A percentile compares a stretch with the other conserved stretches of the same genome.
phyloP scores from a whole-genome alignment of 2,888 invertebrate genomes.

The Euproctis similis region DNA sequence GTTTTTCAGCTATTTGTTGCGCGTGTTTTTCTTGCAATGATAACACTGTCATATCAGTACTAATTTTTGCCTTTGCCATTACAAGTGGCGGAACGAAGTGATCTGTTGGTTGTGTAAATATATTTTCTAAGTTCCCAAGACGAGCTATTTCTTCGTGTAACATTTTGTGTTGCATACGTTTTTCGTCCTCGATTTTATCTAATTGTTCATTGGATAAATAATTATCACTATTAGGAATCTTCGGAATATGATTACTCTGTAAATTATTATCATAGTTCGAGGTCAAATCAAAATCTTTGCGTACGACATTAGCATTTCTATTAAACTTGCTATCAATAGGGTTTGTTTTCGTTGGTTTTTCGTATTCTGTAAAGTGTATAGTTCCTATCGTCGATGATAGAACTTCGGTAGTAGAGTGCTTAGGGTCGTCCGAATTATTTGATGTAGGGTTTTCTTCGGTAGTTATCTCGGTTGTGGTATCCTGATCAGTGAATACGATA shows the following conservation, averaged over 20 bases:
- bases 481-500: conserved; percentile 37
- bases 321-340: conserved; percentile 24
- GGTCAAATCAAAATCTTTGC: conserved; percentile 38
- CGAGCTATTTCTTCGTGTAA: conserved; percentile 62
- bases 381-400: conserved; percentile 25
- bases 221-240: conserved; percentile 35
- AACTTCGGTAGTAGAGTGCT: conserved; percentile 30
- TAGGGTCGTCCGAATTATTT: conserved; percentile 40
- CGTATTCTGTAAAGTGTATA: conserved; percentile 12
- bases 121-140: conserved; percentile 59
- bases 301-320: conserved; percentile 20
- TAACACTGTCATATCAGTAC: conserved; percentile 67
- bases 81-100: conserved; percentile 70
- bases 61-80: conserved; percentile 69
- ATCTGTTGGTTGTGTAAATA: conserved; percentile 68
- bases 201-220: conserved; percentile 40
- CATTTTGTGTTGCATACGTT: conserved; percentile 58
- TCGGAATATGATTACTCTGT: conserved; percentile 55
- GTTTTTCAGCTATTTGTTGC: conserved; percentile 56
- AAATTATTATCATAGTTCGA: conserved; percentile 40
- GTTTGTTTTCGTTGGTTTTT: conserved; percentile 15
- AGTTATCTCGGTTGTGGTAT: conserved; percentile 36
- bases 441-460: conserved; percentile 44
- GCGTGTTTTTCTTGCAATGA: conserved; percentile 67
- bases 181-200: conserved; percentile 54